Base-by-base conservation (phyloP, 2,797 vertebrate species). In the Garrulus glandarius region DNA sequence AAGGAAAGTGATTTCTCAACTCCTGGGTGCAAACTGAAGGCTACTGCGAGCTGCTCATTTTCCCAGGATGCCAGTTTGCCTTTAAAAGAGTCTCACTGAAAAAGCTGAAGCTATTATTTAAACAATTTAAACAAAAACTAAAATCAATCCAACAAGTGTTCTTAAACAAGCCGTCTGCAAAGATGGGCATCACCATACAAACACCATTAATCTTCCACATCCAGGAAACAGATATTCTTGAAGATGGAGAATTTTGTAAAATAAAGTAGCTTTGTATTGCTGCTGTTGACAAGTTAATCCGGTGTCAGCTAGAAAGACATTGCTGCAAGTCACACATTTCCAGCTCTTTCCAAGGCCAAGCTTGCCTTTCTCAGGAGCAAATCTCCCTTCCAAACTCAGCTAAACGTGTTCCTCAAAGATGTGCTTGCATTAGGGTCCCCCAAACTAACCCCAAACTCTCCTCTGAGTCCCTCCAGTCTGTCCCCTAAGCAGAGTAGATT, bases 41-140 rank as follows among this genome's bases (percentile, higher is more conserved):
- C 46, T 87, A 15, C 46, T 49, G 61, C 0, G 3, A 84, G 71
- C 50, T 65, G 55, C 34, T 80, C 0, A 0, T 43, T 85, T 57
- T 53, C 59, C 63, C 30, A 69, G 17, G 39, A 85, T 36, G 55
- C 13, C 50, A 72, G 29, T 68, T 60, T 43, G 57, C 68, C 56
- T 64, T 77, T 11, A 4, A 23, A 68, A 22, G 29, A 46, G 29
- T 2, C 47, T 55, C 60, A 16, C 6, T 26, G 49, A 67, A 82
- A 75, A 89, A 61, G n/a, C 3, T 50, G 32, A 41, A 55, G 30
- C 74, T 55, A 14, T 49, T 56, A 47, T 84, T 78, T 53, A 71
- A 64, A 41, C 32, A 24, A 32, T 8, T 36, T 23, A 15, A 64
- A 65, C 30, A 60, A 63, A 94, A 60, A 74, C 13, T 6, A 56